Evolutionary conservation across 2,113 vertebrate species (phyloP).

Genomic region (Notechis scutatus): DNA sequence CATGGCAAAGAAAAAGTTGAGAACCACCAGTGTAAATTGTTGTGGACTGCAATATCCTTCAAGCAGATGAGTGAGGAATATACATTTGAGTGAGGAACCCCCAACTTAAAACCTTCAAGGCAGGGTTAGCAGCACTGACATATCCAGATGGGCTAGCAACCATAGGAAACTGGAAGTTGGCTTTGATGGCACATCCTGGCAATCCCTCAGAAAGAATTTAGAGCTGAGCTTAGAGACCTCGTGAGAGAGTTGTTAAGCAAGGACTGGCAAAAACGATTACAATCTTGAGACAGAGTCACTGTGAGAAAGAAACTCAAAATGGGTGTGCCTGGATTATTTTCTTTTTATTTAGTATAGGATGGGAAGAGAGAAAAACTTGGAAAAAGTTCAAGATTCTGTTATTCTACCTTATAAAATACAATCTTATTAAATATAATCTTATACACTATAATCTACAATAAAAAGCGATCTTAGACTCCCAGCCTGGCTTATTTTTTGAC

Average conservation of each 20-base stretch:
- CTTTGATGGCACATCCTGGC: not conserved
- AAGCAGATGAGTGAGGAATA: not conserved
- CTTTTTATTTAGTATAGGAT: too few species aligned
- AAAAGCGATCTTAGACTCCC: too few species aligned
- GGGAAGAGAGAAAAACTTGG: not conserved
- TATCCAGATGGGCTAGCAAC: not conserved
- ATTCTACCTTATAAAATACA: not conserved
- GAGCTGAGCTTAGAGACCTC: not conserved
- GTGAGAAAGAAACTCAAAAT: not conserved
- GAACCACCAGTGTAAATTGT: not conserved
- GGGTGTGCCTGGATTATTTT: not conserved
- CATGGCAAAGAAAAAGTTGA: too few species aligned
- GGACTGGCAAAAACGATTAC: not conserved
- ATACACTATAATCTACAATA: too few species aligned
- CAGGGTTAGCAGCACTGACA: not conserved
- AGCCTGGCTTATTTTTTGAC: too few species aligned
- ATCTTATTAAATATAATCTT: too few species aligned
- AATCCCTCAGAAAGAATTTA: not conserved
- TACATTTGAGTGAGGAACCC: not conserved
- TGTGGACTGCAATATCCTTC: not conserved
- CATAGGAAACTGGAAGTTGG: not conserved
- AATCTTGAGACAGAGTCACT: not conserved
- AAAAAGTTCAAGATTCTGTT: not conserved
- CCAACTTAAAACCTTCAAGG: not conserved
- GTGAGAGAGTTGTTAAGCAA: not conserved